Evolutionary conservation across 2,797 vertebrate species (phyloP).

Genomic region (Cephalopachus bancanus): DNA sequence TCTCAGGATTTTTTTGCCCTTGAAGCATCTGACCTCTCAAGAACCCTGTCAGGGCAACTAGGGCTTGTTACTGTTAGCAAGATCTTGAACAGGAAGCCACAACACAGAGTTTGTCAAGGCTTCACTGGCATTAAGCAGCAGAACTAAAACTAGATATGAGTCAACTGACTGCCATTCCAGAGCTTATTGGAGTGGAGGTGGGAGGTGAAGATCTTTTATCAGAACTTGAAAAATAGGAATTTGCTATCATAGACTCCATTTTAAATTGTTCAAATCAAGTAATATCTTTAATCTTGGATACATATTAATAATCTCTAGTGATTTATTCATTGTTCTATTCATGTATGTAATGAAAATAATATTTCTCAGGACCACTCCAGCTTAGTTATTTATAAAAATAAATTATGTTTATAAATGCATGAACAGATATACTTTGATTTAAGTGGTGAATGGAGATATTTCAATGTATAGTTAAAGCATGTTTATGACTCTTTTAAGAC

Average conservation of each 20-base stretch:
- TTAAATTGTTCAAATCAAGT: constrained; percentile 34
- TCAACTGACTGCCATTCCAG: background rate
- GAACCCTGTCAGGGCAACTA: background rate
- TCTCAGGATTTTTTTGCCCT: background rate
- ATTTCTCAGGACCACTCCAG: background rate
- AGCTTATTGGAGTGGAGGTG: background rate
- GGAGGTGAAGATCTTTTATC: background rate
- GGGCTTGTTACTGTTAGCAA: background rate
- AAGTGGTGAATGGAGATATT: background rate
- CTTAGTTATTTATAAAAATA: constrained; percentile 39
- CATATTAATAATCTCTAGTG: background rate
- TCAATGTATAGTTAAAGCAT: background rate
- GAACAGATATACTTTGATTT: background rate
- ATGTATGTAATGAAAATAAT: constrained; percentile 48
- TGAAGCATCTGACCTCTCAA: background rate
- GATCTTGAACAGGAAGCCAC: constrained; percentile 23
- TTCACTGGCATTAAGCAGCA: background rate
- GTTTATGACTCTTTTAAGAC: constrained; percentile 4
- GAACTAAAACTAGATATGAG: background rate
- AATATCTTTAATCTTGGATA: constrained; percentile 55
- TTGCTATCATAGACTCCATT: background rate
- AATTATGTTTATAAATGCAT: constrained; percentile 17
- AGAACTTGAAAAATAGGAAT: constrained; percentile 10
- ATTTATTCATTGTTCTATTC: constrained; percentile 30
- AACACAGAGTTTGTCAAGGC: background rate